Evolutionary conservation across 2,888 invertebrate genomes (phyloP).

Genomic region (Callyntrura sp.): DNA sequence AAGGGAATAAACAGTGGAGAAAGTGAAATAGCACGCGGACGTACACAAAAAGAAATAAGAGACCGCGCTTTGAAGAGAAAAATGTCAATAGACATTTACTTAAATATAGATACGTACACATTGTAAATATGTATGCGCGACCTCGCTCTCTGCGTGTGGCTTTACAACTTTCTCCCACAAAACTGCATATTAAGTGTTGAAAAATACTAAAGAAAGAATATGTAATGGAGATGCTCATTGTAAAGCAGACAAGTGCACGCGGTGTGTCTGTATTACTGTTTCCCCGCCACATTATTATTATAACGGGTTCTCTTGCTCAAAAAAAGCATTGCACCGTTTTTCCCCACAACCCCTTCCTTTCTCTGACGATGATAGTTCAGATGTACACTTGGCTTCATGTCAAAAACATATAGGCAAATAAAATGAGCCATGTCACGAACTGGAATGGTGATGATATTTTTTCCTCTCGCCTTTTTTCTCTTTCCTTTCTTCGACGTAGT

Average conservation of each 20-base stretch:
- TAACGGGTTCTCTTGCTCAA: neutral
- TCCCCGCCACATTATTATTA: neutral
- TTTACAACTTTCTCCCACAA: conserved; percentile 43
- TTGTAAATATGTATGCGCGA: neutral
- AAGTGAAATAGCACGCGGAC: conserved; percentile 25
- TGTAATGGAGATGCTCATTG: neutral
- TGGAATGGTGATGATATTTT: conserved; percentile 81
- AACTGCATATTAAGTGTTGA: conserved; percentile 62
- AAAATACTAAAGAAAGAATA: neutral
- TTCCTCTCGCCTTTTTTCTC: conserved; percentile 67
- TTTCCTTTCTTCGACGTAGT: conserved; percentile 55
- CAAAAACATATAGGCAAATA: conserved; percentile 82
- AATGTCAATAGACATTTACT: too few species aligned
- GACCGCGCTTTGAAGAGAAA: neutral
- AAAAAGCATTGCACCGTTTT: conserved; percentile 12
- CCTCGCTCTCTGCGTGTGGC: neutral
- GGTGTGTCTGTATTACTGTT: neutral
- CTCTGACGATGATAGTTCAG: conserved; percentile 40
- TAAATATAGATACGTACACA: neutral
- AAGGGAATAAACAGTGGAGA: neutral
- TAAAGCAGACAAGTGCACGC: neutral
- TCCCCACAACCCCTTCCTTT: conserved; percentile 1
- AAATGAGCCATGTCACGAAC: conserved; percentile 83
- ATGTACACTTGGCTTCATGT: conserved; percentile 82
- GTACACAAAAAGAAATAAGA: neutral